Evolutionary conservation across 1,140 invertebrate species (phyloP).

Genomic region (Chironomus tepperi): DNA sequence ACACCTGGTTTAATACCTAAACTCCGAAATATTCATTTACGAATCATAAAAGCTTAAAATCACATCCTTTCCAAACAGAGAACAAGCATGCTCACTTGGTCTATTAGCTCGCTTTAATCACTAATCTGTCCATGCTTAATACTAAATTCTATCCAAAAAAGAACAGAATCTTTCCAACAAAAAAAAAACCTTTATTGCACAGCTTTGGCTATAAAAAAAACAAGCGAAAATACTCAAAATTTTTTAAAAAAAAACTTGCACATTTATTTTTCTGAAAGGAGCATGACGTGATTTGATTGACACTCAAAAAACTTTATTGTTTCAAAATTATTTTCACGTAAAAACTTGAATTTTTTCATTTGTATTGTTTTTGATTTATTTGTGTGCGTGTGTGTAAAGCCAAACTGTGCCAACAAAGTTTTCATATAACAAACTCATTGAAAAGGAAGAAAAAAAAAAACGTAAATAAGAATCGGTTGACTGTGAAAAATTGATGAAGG

Average conservation of each 20-base stretch:
- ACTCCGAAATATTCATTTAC: too few species aligned
- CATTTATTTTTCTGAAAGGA: background rate
- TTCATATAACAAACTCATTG: conserved; percentile 23
- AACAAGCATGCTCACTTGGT: too few species aligned
- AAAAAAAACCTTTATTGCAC: background rate
- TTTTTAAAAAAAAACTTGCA: background rate
- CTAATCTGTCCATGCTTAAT: background rate
- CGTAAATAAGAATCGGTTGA: too few species aligned
- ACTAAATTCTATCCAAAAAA: background rate
- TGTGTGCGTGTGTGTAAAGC: background rate
- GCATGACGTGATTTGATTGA: conserved; percentile 1
- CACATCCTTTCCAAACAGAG: too few species aligned
- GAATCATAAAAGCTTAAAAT: too few species aligned
- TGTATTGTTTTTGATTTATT: background rate
- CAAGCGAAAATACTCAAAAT: background rate
- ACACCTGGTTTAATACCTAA: too few species aligned
- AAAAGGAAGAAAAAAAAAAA: conserved; percentile 19
- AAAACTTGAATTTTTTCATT: background rate
- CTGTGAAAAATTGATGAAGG: too few species aligned
- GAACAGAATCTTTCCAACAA: conserved; percentile 25
- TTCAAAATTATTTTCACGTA: background rate
- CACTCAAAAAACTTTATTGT: conserved; percentile 4
- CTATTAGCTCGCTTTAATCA: too few species aligned
- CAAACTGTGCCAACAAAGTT: conserved; percentile 22
- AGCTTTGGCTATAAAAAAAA: conserved; percentile 6